Evolutionary conservation across 2,113 vertebrate genomes (phyloP).

Genomic region (Odocoileus hemionus): DNA sequence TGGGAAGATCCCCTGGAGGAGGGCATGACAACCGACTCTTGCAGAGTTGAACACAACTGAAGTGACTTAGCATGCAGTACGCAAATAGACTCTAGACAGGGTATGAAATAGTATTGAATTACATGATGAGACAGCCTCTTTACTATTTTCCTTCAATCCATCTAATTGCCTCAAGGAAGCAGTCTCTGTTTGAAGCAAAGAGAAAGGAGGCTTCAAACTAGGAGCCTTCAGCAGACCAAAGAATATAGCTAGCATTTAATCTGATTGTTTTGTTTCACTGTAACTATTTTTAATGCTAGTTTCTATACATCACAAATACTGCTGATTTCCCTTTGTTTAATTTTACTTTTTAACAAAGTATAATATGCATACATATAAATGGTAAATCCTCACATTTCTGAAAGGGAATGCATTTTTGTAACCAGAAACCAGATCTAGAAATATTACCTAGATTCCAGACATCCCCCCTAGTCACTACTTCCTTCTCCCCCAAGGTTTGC

Average conservation of each 20-base stretch:
- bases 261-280: not conserved
- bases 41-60: not conserved
- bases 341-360: not conserved
- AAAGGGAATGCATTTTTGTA: not conserved
- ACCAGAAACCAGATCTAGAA: not conserved
- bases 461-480: not conserved
- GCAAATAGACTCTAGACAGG: not conserved
- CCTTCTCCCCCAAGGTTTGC: not conserved
- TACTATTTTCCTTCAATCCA: not conserved
- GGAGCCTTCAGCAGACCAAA: not conserved
- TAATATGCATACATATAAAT: not conserved
- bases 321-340: not conserved
- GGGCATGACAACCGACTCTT: not conserved
- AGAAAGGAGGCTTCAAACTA: not conserved
- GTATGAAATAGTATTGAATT: slow-evolving; percentile 1
- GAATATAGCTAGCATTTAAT: not conserved
- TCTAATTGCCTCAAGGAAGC: not conserved
- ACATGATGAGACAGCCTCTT: not conserved
- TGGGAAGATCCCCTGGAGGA: not conserved
- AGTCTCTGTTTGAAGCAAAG: not conserved
- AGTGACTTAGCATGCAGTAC: not conserved
- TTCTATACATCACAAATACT: not conserved
- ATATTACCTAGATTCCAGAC: not conserved
- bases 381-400: not conserved
- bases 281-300: slow-evolving; percentile 7